Evolutionary conservation across 2,888 invertebrate genomes (phyloP).

Genomic region (Emmelina monodactyla): DNA sequence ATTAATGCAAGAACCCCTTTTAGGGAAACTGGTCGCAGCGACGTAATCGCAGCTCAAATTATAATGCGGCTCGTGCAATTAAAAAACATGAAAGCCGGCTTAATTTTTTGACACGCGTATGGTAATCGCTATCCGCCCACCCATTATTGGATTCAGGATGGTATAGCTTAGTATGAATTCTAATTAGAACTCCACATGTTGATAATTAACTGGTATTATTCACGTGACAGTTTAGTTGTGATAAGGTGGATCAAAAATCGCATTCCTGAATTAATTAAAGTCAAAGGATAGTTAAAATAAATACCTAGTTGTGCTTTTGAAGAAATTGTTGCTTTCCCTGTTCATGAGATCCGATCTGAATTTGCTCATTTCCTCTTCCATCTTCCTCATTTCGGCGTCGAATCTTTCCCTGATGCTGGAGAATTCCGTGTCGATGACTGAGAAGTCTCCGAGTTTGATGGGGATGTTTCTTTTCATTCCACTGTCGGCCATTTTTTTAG

Average conservation of each 20-base stretch:
- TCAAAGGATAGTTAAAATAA: slow-evolving; percentile 24
- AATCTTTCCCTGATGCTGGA: slow-evolving; percentile 94
- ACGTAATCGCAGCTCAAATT: slow-evolving; percentile 39
- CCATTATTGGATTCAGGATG: not conserved
- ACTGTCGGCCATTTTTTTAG: slow-evolving; percentile 79
- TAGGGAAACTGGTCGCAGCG: slow-evolving; percentile 42
- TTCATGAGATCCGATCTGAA: slow-evolving; percentile 93
- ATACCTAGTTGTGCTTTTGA: slow-evolving; percentile 89
- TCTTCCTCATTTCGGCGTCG: slow-evolving; percentile 96
- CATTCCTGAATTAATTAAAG: not conserved
- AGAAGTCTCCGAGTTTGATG: slow-evolving; percentile 92
- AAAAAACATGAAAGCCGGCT: not conserved
- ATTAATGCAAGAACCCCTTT: slow-evolving; percentile 61
- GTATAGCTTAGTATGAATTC: slow-evolving; percentile 1
- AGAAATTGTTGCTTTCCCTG: slow-evolving; percentile 90
- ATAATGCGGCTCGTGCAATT: slow-evolving; percentile 24
- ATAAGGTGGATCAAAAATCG: not conserved
- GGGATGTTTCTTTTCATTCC: slow-evolving; percentile 89
- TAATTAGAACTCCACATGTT: slow-evolving; percentile 2
- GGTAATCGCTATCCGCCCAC: not conserved
- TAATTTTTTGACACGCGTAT: not conserved
- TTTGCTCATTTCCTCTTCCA: slow-evolving; percentile 98
- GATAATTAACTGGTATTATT: not conserved
- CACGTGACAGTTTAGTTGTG: not conserved
- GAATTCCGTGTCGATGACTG: slow-evolving; percentile 96